Base-by-base conservation (phyloP, 2,113 vertebrate genomes). In the Phrynosoma platyrhinos region DNA sequence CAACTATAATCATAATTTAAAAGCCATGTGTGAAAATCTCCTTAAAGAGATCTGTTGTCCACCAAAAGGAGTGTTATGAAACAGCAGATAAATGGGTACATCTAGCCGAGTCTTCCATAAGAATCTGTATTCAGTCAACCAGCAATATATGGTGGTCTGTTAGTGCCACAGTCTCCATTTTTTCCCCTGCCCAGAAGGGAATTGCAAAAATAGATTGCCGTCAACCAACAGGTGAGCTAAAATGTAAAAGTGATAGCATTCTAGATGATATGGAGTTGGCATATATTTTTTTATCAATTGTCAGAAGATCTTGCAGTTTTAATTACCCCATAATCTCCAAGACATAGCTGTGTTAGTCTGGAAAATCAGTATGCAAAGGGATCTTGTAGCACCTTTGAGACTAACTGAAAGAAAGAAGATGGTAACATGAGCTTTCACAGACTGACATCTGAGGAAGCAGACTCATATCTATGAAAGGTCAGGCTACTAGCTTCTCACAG, bases 31-130 rank as follows among this genome's bases (percentile, higher is more conserved):
- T 7, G 47, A 47, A 4, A 47, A 47, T 47, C 58, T 62, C 58
- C 18, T 16, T 69, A 25, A 82, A n/a, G n/a, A 82, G 23, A 47
- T 47, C 64, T 13, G 1, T 21, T 68, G 68, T 21, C 8, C 30
- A 25, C 4, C 13, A 9, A 32, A 83, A 32, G 16, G 0, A 55
- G 27, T 74, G 68, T 9, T 7, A n/a, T 30, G 21, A 69, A 79
- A 71, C 84, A 84, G 14, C 87, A 0, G 42, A 89, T 94, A 91
- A 92, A 90, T 68, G 83, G 72, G 93, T 86, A 2, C 53, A 58
- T 58, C 16, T n/a, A 20, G 25, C 13, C 16, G 23, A 69, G 23
- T 30, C 16, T 42, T 47, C 10, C 62, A n/a, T 14, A 42, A 5
- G 2, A 3, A 3, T 20, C 7, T 47, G 47, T 47, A 47, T 47